A percentile compares a stretch with the other conserved stretches of the same genome.
phyloP scores from a whole-genome alignment of 1,140 invertebrate species.

The Venustaconcha ellipsiformis region DNA sequence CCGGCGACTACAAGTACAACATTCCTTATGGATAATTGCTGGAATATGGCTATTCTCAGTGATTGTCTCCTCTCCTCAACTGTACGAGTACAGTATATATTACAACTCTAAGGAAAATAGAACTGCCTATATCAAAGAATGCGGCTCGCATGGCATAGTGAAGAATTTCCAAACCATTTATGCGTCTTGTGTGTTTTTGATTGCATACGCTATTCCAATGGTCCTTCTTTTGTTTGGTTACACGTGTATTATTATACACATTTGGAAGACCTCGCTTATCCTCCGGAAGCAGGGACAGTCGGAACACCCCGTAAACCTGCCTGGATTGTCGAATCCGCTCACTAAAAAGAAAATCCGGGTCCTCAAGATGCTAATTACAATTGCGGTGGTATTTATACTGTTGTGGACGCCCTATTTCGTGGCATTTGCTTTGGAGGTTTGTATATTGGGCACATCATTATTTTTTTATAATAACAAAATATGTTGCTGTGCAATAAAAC shows the following conservation, averaged over 20 bases:
- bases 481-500: no score
- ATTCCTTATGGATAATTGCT: not conserved
- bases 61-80: constrained; percentile 13
- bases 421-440: constrained; percentile 16
- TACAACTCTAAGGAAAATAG: not conserved
- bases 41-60: constrained; percentile 16
- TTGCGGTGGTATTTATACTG: constrained; percentile 8
- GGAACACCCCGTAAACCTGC: no score
- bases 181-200: constrained; percentile 3
- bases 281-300: no score
- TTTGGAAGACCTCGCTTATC: not conserved
- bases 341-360: constrained; percentile 7
- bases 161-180: constrained; percentile 26
- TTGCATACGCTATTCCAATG: constrained; percentile 10
- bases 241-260: not conserved
- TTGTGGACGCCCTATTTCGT: constrained; percentile 29
- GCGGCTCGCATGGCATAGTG: constrained; percentile 24
- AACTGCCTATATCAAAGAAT: not conserved
- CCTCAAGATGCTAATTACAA: constrained; percentile 14
- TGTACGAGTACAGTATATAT: constrained; percentile 28
- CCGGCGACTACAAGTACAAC: not conserved
- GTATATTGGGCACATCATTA: not conserved
- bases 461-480: not conserved
- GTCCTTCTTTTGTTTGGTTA: constrained; percentile 14
- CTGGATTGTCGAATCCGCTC: not conserved